A percentile compares a stretch with the other conserved stretches of the same genome.
Evolutionary conservation across 2,113 vertebrate species (phyloP).

Genomic region (Oncorhynchus mykiss): DNA sequence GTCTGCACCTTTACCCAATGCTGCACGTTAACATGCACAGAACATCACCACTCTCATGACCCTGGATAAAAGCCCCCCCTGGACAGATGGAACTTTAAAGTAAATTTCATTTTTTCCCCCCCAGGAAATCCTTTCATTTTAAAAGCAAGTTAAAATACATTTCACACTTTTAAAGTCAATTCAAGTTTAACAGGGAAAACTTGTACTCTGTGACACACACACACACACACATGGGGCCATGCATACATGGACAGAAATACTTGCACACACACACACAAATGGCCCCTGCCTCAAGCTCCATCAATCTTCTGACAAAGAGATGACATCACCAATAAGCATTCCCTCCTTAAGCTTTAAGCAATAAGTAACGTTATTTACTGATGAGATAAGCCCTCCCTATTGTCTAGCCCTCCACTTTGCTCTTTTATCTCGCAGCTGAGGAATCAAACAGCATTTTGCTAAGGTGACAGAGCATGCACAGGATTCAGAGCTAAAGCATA

Average conservation of each 20-base stretch:
- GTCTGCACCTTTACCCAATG: slow-evolving; percentile 69
- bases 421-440: slow-evolving; percentile 73
- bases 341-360: slow-evolving; percentile 79
- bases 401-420: slow-evolving; percentile 80
- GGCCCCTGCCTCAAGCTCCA: slow-evolving; percentile 69
- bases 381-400: slow-evolving; percentile 83
- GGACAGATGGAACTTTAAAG: slow-evolving; percentile 73
- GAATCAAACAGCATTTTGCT: slow-evolving; percentile 83
- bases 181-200: slow-evolving; percentile 58
- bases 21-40: slow-evolving; percentile 72
- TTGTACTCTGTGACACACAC: slow-evolving; percentile 34
- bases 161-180: slow-evolving; percentile 72
- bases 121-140: slow-evolving; percentile 41
- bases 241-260: neutral
- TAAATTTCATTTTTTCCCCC: slow-evolving; percentile 38
- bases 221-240: neutral
- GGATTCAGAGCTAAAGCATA: slow-evolving; percentile 80
- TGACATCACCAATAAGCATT: slow-evolving; percentile 86
- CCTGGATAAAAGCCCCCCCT: slow-evolving; percentile 64
- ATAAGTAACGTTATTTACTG: slow-evolving; percentile 84
- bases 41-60: slow-evolving; percentile 69
- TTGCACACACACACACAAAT: slow-evolving; percentile 32
- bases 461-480: slow-evolving; percentile 84
- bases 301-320: slow-evolving; percentile 76
- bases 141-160: slow-evolving; percentile 58